These are phyloP conservation scores for Isurus oxyrinchus DNA, from an alignment of 2,113 vertebrate species.

Conservation along the genomic window DNA sequence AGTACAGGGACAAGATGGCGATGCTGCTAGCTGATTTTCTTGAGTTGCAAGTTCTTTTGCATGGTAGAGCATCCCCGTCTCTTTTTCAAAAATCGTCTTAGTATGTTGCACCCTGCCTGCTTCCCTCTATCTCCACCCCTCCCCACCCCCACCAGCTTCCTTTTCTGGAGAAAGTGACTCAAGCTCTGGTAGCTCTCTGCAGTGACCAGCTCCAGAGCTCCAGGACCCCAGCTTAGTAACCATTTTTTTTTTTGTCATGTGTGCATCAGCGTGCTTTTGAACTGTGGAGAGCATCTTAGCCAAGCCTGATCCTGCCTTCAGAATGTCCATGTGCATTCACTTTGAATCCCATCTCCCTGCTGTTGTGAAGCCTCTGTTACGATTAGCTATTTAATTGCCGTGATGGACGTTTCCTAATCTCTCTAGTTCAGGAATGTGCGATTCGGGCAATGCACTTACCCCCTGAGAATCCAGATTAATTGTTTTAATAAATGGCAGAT, in stretches of 20 bases:
- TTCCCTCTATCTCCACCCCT: no score
- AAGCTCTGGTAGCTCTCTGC: background rate
- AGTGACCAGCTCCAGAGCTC: no score
- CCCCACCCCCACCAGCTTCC: background rate
- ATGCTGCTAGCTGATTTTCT: background rate
- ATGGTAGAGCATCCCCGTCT: background rate
- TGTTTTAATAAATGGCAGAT: slow-evolving; percentile 8
- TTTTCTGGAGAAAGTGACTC: background rate
- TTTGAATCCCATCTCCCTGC: background rate
- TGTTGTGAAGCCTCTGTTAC: background rate
- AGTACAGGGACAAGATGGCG: background rate
- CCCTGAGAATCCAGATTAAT: background rate
- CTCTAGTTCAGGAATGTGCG: background rate
- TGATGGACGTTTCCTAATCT: background rate
- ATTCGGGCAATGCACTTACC: background rate
- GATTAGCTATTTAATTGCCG: background rate
- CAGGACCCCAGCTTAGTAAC: background rate
- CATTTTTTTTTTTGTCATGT: background rate
- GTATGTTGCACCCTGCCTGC: background rate
- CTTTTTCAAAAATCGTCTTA: background rate
- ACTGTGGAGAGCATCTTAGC: background rate
- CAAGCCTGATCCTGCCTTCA: background rate
- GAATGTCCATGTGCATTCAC: background rate
- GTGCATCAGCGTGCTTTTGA: background rate
- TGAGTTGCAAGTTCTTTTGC: background rate